Percentiles rank a stretch among this genome's conserved stretches.
Conservation (phyloP, 2,113 vertebrate species). For the Delphinapterus leucas region DNA sequence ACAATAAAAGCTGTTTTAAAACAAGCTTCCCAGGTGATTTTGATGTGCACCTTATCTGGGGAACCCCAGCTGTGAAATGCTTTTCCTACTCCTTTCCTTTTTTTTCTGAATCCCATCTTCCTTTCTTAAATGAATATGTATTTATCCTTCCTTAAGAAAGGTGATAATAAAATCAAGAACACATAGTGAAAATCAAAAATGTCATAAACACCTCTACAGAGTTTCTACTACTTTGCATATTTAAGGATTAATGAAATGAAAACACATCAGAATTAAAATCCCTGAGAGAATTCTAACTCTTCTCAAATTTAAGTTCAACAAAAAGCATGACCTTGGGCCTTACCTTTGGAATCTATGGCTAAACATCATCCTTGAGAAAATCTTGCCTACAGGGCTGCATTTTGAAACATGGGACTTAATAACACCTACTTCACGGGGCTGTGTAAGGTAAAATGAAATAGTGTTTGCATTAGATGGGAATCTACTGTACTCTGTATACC, state of each 20-base stretch:
- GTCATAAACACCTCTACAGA: neutral
- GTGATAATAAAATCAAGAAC: conserved; percentile 43
- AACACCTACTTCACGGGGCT: neutral
- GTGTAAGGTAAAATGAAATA: neutral
- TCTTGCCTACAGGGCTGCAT: neutral
- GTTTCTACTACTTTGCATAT: neutral
- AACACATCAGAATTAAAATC: neutral
- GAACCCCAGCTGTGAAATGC: neutral
- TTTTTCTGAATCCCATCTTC: neutral
- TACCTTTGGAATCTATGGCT: neutral
- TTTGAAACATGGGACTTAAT: neutral
- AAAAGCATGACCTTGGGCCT: neutral
- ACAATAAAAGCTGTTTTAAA: neutral
- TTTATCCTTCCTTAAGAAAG: conserved; percentile 5
- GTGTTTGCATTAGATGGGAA: neutral
- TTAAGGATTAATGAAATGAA: conserved; percentile 31
- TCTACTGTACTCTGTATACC: neutral
- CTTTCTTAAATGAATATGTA: neutral
- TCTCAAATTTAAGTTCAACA: neutral
- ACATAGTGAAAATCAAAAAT: conserved; percentile 4
- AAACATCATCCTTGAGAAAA: neutral
- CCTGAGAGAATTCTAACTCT: neutral
- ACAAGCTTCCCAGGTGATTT: neutral
- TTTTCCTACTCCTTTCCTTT: neutral
- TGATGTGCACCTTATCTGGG: neutral